phyloP scores from a whole-genome alignment of 2,888 invertebrate genomes.

The Aphodius granarius region DNA sequence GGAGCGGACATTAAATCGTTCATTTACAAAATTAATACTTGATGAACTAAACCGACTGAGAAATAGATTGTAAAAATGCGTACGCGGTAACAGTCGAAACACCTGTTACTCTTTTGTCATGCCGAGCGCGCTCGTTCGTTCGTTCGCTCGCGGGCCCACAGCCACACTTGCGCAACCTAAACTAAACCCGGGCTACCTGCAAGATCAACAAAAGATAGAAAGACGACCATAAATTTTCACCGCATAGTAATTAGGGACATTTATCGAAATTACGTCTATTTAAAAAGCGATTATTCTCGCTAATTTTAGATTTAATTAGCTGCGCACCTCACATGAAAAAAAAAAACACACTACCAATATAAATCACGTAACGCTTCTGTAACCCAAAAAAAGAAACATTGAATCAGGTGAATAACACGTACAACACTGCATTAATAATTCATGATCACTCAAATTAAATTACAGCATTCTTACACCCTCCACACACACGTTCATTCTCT shows the following conservation, averaged over 20 bases:
- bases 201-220: background rate
- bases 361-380: background rate
- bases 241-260: background rate
- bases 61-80: background rate
- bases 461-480: background rate
- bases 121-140: background rate
- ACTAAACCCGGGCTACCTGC: background rate
- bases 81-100: conserved; percentile 1
- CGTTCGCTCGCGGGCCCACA: background rate
- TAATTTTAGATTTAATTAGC: background rate
- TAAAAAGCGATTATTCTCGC: background rate
- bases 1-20: background rate
- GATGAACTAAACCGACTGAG: background rate
- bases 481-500: too few species aligned
- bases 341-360: background rate
- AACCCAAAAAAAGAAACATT: background rate
- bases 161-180: background rate
- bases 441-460: background rate
- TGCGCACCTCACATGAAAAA: background rate
- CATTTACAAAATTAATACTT: background rate
- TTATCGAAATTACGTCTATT: background rate
- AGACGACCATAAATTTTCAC: background rate
- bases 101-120: conserved; percentile 14
- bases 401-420: background rate
- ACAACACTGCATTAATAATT: background rate